Evolutionary conservation across 2,797 vertebrate species (phyloP).

Genomic region (Lateolabrax maculatus): DNA sequence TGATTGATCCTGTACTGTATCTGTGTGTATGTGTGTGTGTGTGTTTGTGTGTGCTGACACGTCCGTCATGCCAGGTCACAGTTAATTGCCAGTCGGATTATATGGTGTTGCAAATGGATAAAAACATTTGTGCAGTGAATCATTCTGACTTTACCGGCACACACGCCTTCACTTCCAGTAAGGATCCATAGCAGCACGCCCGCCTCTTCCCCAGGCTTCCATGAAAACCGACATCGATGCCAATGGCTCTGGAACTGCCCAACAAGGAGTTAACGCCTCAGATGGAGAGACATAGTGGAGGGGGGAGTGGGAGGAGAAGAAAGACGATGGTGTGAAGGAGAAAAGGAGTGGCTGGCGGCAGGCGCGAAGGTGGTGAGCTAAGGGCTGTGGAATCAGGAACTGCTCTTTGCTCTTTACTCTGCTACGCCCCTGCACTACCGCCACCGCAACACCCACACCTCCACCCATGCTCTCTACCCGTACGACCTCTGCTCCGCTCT

Average conservation of each 20-base stretch:
- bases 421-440: conserved; percentile 78
- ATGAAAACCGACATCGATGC: conserved; percentile 46
- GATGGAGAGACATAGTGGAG: conserved; percentile 70
- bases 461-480: conserved; percentile 63
- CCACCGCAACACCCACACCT: conserved; percentile 75
- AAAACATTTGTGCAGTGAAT: conserved; percentile 72
- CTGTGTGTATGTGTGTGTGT: conserved; percentile 16
- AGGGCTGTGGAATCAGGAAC: conserved; percentile 85
- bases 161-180: conserved; percentile 74
- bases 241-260: conserved; percentile 61
- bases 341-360: conserved; percentile 78
- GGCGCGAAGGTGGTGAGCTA: conserved; percentile 85
- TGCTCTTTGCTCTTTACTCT: conserved; percentile 81
- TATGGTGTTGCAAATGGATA: conserved; percentile 55
- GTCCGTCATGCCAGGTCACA: conserved; percentile 63
- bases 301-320: conserved; percentile 73
- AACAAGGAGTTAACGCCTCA: conserved; percentile 83
- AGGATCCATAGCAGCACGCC: conserved; percentile 48
- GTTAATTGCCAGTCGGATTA: conserved; percentile 65
- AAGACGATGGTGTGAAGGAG: conserved; percentile 78
- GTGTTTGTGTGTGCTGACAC: conserved; percentile 26
- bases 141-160: conserved; percentile 64
- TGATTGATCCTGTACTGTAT: conserved; percentile 46
- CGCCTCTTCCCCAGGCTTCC: conserved; percentile 59
- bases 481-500: conserved; percentile 68